Evolutionary conservation across 2,113 vertebrate genomes (phyloP).

Genomic region (Asarcornis scutulata): DNA sequence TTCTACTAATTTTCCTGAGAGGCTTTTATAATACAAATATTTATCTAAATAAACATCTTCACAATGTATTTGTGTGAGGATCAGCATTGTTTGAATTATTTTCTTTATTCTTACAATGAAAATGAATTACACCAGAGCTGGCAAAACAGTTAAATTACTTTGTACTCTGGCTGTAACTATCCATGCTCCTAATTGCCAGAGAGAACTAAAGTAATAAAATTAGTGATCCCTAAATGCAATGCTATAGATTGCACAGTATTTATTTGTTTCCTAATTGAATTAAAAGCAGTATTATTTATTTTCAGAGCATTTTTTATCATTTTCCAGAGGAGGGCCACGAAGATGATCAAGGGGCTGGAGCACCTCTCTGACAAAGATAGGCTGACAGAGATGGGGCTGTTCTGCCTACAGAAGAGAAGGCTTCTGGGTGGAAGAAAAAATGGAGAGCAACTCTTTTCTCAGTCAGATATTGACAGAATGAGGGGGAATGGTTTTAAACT

Average conservation of each 20-base stretch:
- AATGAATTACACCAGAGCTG: slow-evolving; percentile 13
- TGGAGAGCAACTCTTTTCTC: too few relatives aligned
- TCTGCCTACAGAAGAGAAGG: too few relatives aligned
- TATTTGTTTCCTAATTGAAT: slow-evolving; percentile 23
- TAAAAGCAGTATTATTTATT: slow-evolving; percentile 12
- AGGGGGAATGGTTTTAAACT: too few relatives aligned
- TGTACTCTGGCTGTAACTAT: not conserved
- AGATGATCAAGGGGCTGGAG: too few relatives aligned
- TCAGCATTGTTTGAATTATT: not conserved
- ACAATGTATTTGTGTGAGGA: not conserved
- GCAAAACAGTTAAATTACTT: slow-evolving; percentile 41
- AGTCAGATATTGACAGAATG: too few relatives aligned
- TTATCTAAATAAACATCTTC: not conserved
- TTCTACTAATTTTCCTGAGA: not conserved
- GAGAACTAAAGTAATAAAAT: slow-evolving; percentile 35
- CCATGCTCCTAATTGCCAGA: slow-evolving; percentile 23
- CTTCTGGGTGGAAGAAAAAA: too few relatives aligned
- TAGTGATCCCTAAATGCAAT: slow-evolving; percentile 39
- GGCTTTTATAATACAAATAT: not conserved
- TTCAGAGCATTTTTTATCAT: not conserved
- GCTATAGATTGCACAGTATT: not conserved
- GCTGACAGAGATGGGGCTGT: too few relatives aligned
- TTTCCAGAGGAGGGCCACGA: too few relatives aligned
- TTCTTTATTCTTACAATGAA: not conserved
- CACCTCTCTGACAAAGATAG: too few relatives aligned